Percentiles rank a stretch among this genome's conserved stretches.
These are phyloP conservation scores for Temnothorax unifasciatus DNA, from an alignment of 2,888 invertebrate species.

Conservation along the genomic window DNA sequence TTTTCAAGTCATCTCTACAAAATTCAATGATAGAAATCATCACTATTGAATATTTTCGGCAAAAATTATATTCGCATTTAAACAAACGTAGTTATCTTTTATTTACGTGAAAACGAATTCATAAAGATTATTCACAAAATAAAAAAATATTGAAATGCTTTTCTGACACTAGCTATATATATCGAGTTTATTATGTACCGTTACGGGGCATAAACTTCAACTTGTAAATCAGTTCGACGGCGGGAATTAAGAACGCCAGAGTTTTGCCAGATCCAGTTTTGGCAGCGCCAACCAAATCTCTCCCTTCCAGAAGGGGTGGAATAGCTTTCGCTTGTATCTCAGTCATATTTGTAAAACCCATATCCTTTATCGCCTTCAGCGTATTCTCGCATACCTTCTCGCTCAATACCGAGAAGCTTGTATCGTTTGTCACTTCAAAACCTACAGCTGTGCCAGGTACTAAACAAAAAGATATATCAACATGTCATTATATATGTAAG, in stretches of 20 bases:
- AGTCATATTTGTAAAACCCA: slow-evolving; percentile 98
- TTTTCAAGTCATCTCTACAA: not conserved
- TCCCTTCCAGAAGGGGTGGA: slow-evolving; percentile 96
- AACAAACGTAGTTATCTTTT: not conserved
- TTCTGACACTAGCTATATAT: not conserved
- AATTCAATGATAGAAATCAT: not conserved
- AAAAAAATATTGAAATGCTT: too few relatives aligned
- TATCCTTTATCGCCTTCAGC: slow-evolving; percentile 93
- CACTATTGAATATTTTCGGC: not conserved
- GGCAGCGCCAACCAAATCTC: slow-evolving; percentile 97
- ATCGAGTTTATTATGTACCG: slow-evolving; percentile 87
- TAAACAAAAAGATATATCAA: slow-evolving; percentile 76
- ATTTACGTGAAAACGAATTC: too few relatives aligned
- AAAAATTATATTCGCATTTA: not conserved
- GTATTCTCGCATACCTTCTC: slow-evolving; percentile 93
- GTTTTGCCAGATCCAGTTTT: slow-evolving; percentile 99
- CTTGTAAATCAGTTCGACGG: slow-evolving; percentile 96
- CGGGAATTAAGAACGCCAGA: slow-evolving; percentile 97
- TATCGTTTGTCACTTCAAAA: slow-evolving; percentile 88
- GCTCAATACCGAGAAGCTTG: slow-evolving; percentile 87
- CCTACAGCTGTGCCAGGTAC: slow-evolving; percentile 90
- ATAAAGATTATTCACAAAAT: too few relatives aligned
- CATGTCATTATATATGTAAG: not conserved
- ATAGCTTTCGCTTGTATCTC: slow-evolving; percentile 97
- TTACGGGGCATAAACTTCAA: slow-evolving; percentile 96